Evolutionary conservation across 2,888 invertebrate species (phyloP).

Genomic region (Zele albiditarsus): DNA sequence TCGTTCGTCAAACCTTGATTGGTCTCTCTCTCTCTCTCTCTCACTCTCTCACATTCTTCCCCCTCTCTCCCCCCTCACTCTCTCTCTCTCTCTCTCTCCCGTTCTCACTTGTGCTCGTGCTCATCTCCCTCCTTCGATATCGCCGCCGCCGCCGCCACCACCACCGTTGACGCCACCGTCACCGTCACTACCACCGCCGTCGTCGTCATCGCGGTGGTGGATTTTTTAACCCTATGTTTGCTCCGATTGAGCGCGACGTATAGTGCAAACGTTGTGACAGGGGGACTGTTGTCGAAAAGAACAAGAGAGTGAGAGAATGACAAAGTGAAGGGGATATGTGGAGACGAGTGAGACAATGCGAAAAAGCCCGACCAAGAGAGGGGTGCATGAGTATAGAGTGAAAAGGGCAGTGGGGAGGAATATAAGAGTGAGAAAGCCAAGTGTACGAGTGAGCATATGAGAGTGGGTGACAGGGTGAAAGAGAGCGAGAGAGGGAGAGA

Average conservation of each 20-base stretch:
- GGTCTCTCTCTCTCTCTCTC: constrained; percentile 72
- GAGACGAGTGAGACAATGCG: too few relatives aligned
- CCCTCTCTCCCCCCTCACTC: constrained; percentile 30
- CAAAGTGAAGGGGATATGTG: constrained; percentile 59
- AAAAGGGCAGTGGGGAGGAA: constrained; percentile 13
- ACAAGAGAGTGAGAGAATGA: constrained; percentile 55
- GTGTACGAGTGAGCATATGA: constrained; percentile 43
- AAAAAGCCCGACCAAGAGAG: too few relatives aligned
- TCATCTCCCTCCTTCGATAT: constrained; percentile 11
- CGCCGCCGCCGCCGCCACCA: constrained; percentile 25
- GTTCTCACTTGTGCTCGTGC: not conserved
- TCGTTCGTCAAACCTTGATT: constrained; percentile 77
- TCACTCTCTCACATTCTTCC: constrained; percentile 25
- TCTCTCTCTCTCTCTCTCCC: constrained; percentile 25
- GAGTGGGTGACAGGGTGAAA: constrained; percentile 37
- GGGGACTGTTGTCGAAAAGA: constrained; percentile 30
- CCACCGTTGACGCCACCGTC: constrained; percentile 11
- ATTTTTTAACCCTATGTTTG: constrained; percentile 73
- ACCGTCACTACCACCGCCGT: constrained; percentile 30
- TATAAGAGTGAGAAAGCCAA: constrained; percentile 41
- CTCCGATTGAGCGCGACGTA: constrained; percentile 45
- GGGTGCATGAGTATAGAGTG: not conserved
- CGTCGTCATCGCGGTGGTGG: constrained; percentile 60
- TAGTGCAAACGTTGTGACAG: constrained; percentile 45
- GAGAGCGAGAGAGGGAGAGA: constrained; percentile 57